These are phyloP conservation scores for Porites australiensis DNA, from an alignment of 64 coral and sea anemone species.

Conservation along the genomic window DNA sequence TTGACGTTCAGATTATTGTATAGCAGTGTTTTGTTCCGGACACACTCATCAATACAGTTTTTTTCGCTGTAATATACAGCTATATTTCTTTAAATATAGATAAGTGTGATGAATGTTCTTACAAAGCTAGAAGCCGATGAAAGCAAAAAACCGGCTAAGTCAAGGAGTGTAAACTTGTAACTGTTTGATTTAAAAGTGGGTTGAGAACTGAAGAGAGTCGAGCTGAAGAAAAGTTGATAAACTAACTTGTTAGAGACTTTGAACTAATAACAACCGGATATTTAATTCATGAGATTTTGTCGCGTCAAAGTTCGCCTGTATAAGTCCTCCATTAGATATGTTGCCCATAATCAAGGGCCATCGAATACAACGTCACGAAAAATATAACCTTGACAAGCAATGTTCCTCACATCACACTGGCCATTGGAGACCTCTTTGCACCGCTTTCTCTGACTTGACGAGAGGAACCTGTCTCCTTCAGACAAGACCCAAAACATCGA, in stretches of 20 bases:
- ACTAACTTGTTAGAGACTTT: background rate
- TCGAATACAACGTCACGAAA: conserved; percentile 29
- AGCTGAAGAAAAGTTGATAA: background rate
- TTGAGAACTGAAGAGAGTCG: background rate
- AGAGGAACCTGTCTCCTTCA: background rate
- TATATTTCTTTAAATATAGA: background rate
- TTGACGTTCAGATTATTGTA: background rate
- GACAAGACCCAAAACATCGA: background rate
- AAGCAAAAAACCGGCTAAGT: background rate
- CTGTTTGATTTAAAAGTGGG: no score
- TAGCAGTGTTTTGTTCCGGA: conserved; percentile 14
- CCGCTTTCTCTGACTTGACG: background rate
- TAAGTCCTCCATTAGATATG: background rate
- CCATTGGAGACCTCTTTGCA: background rate
- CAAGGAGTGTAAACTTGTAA: background rate
- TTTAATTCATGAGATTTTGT: conserved; percentile 7
- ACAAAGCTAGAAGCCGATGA: background rate
- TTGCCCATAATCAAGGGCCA: conserved; percentile 3
- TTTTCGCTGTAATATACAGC: background rate
- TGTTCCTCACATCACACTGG: background rate
- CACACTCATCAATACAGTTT: conserved; percentile 5
- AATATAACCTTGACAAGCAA: background rate
- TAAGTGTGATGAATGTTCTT: background rate
- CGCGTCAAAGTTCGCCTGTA: conserved; percentile 26
- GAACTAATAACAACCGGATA: conserved; percentile 1